Conservation (phyloP, 2,797 vertebrate genomes). For the Arvicola amphibius region DNA sequence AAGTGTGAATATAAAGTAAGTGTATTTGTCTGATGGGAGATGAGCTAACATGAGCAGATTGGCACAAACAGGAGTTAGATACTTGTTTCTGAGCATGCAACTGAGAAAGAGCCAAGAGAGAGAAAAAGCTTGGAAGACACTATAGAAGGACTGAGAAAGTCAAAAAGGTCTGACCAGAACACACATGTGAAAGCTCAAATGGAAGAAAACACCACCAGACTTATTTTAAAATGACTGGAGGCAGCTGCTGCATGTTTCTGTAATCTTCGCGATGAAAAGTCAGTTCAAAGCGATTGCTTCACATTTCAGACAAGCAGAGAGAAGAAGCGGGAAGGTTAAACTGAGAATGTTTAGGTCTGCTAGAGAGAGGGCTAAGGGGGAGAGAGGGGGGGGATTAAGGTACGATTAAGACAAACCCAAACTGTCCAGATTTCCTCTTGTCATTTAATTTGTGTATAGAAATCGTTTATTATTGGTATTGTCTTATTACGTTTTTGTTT, state of each 20-base stretch:
- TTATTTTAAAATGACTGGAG: background rate
- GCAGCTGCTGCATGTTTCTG: background rate
- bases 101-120: background rate
- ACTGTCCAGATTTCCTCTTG: background rate
- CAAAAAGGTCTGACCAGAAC: background rate
- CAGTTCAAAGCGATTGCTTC: background rate
- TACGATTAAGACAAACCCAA: background rate
- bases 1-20: background rate
- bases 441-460: background rate
- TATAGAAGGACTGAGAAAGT: background rate
- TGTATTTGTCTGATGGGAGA: background rate
- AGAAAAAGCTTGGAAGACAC: background rate
- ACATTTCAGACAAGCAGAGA: background rate
- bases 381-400: background rate
- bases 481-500: background rate
- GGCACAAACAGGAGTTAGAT: background rate
- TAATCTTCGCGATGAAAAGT: background rate
- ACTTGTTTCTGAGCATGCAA: background rate
- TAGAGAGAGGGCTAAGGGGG: background rate
- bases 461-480: background rate
- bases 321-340: background rate
- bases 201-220: background rate
- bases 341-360: background rate
- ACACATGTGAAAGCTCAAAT: background rate
- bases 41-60: background rate